These are phyloP conservation scores for Ditula angustiorana DNA, from an alignment of 2,888 invertebrate species.

Conservation along the genomic window DNA sequence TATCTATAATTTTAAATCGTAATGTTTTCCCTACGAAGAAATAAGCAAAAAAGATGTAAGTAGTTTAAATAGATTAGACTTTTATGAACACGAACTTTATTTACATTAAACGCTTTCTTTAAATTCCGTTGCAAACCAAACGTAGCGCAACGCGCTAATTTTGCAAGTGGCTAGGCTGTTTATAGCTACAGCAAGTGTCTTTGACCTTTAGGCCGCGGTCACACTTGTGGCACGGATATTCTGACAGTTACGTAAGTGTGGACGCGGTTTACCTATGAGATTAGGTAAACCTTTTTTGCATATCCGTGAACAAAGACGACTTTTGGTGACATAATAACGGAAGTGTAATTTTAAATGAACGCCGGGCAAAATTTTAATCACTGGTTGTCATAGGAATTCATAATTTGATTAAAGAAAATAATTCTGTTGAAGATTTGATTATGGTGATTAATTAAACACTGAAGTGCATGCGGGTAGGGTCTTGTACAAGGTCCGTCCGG, in stretches of 20 bases:
- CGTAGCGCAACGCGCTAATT: neutral
- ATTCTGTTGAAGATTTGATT: too few species aligned
- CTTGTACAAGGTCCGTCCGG: too few species aligned
- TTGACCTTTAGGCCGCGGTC: slow-evolving; percentile 40
- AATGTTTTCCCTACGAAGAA: too few species aligned
- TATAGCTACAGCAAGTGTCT: slow-evolving; percentile 22
- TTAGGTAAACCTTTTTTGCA: slow-evolving; percentile 35
- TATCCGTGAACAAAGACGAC: slow-evolving; percentile 33
- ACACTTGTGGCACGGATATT: slow-evolving; percentile 33
- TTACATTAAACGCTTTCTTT: neutral
- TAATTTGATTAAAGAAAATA: too few species aligned
- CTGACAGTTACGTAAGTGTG: slow-evolving; percentile 32
- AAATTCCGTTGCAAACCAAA: neutral
- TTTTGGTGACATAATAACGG: slow-evolving; percentile 30
- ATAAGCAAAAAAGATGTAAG: too few species aligned
- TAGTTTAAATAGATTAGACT: too few species aligned
- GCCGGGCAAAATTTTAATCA: neutral
- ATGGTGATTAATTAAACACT: neutral
- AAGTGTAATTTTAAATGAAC: slow-evolving; percentile 17
- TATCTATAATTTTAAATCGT: too few species aligned
- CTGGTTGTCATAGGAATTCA: slow-evolving; percentile 2
- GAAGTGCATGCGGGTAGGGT: too few species aligned
- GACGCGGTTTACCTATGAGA: slow-evolving; percentile 22
- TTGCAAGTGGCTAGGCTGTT: neutral
- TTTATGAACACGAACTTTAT: too few species aligned